A percentile compares a stretch with the other conserved stretches of the same genome.
These are phyloP conservation scores for Iphiclides podalirius DNA, from an alignment of 2,888 invertebrate genomes.

Conservation along the genomic window DNA sequence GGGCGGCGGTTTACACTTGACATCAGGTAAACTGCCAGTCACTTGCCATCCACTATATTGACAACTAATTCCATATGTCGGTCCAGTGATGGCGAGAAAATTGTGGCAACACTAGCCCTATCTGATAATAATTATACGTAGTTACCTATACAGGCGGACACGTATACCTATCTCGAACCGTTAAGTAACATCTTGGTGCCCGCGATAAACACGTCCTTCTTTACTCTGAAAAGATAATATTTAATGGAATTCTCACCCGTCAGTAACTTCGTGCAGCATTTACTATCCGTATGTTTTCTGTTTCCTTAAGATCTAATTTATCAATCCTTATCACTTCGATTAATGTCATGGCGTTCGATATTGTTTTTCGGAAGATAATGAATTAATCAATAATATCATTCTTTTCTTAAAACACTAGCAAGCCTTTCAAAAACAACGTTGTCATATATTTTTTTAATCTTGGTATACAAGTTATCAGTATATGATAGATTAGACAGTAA, in stretches of 20 bases:
- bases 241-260: constrained; percentile 26
- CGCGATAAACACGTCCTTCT: constrained; percentile 37
- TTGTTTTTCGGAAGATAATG: constrained; percentile 22
- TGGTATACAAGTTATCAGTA: no score
- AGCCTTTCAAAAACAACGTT: no score
- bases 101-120: constrained; percentile 33
- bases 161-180: constrained; percentile 36
- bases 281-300: not conserved
- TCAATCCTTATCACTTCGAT: constrained; percentile 40
- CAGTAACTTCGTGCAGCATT: not conserved
- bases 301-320: constrained; percentile 35
- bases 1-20: no score
- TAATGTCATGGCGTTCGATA: constrained; percentile 51
- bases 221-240: constrained; percentile 40
- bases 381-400: not conserved
- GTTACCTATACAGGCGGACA: constrained; percentile 42
- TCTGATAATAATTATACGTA: constrained; percentile 48
- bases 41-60: no score
- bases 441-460: no score
- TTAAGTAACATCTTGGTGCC: constrained; percentile 36
- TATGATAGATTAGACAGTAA: no score
- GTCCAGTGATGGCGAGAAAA: constrained; percentile 1
- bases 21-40: no score
- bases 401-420: not conserved
- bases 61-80: no score